Base-by-base conservation (phyloP, 2,888 invertebrate species). In the Drosophila subsilvestris region DNA sequence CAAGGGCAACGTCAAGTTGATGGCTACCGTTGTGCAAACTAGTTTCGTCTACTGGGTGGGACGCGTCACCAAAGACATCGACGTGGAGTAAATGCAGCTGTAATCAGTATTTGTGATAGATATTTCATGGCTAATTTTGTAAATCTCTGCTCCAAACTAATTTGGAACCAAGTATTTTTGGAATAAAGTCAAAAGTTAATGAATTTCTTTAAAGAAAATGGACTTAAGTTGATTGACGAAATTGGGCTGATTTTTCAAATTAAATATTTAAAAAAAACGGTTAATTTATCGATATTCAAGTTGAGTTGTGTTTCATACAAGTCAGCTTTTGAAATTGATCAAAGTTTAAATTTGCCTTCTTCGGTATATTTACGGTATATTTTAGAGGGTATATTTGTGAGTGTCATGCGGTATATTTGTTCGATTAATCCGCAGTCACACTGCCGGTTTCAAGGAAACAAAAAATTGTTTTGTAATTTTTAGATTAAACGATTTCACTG, bases 1-100 rank as follows among this genome's bases (percentile, higher is more conserved):
- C 80, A 94, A 93, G 86, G 95, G 94, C 73, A 93, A 94, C 74
- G 93, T 95, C 72, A 94, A 93, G 84, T 94, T 96, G 91, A 95
- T 95, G 87, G 95, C 94, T 17, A 96, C 96, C 43, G 94, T 96
- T 61, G 96, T 94, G 42, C 92, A 93, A 88, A 94, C 95, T 89
- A 95, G 95, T n/a, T 95, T 93, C 7, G 93, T 94, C 14, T 96
- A 95, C 92, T 96, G 96, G 96, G 95, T 95, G 4, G 94, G 93
- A 50, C 93, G 95, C 56, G 94, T 95, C 88, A 94, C 94, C 37
- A 94, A 93, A 59, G 93, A 93, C 49, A 92, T 95, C 62, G 93
- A 93, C 91, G 94, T 95, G 69, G 86, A 86, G 74, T 90, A 90
- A 75, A 45, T 20, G 43, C 20, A 55, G 17, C 50, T 55, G 27